phyloP scores from a whole-genome alignment of 2,797 vertebrate genomes.

The Pachyuromys duprasi region DNA sequence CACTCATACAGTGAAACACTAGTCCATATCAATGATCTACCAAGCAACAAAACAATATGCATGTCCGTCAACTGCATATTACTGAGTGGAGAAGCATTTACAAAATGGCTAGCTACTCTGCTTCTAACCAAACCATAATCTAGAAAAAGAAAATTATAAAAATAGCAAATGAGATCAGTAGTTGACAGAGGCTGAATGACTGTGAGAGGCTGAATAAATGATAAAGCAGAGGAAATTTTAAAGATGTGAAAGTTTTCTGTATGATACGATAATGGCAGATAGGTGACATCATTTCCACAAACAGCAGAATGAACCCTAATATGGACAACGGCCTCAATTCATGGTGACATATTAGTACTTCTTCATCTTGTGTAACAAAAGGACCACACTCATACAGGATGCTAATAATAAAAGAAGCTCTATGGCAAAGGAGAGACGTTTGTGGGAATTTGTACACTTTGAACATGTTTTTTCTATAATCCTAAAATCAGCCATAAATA shows the following conservation, averaged over 20 bases:
- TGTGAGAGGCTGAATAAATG: fast-evolving
- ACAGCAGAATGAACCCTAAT: background rate
- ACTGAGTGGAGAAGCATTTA: background rate
- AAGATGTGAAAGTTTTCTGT: background rate
- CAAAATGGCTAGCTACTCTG: background rate
- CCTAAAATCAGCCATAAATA: conserved; percentile 16
- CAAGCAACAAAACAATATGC: background rate
- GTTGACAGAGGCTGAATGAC: background rate
- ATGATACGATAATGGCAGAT: background rate
- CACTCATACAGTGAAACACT: background rate
- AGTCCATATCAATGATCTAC: background rate
- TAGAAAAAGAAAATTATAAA: background rate
- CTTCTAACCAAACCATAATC: background rate
- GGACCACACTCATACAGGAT: background rate
- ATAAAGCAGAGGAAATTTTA: background rate
- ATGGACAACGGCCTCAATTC: background rate
- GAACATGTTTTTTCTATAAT: background rate
- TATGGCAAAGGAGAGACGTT: background rate
- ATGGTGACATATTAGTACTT: background rate
- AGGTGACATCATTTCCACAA: background rate
- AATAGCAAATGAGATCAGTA: background rate
- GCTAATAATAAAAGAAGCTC: background rate
- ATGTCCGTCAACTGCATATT: background rate
- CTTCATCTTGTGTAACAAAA: background rate
- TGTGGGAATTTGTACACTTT: background rate